phyloP scores from a whole-genome alignment of 2,113 vertebrate species.

The Phyllostomus discolor region DNA sequence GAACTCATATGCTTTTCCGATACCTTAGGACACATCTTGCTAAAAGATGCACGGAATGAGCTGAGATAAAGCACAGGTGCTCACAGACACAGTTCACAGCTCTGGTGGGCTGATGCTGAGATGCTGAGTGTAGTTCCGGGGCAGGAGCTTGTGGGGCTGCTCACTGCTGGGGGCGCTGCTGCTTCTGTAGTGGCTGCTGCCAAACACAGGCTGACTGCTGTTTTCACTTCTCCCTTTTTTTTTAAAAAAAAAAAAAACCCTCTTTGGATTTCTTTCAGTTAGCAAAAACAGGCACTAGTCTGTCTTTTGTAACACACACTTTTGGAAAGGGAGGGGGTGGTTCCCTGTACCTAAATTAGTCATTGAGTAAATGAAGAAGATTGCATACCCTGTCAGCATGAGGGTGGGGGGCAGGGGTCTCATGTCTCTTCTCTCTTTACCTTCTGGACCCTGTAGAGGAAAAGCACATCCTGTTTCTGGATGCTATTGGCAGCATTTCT shows the following conservation, averaged over 20 bases:
- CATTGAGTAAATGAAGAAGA: neutral
- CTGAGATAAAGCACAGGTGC: neutral
- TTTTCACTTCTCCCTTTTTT: neutral
- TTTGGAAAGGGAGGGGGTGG: neutral
- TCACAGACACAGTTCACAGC: neutral
- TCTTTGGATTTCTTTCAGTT: neutral
- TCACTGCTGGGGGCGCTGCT: neutral
- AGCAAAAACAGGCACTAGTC: neutral
- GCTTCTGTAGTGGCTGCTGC: neutral
- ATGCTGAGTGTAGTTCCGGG: neutral
- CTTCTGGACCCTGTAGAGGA: accelerated
- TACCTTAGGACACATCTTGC: neutral
- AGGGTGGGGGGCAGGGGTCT: too few relatives aligned
- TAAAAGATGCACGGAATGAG: neutral
- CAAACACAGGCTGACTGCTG: neutral
- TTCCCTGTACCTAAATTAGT: neutral
- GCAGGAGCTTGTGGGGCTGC: neutral
- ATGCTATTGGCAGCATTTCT: neutral
- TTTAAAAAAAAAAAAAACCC: neutral
- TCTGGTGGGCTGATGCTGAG: neutral
- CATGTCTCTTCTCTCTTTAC: neutral
- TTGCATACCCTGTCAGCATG: too few relatives aligned
- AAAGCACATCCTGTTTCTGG: neutral
- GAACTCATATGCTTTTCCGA: neutral
- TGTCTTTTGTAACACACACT: neutral